phyloP scores from a whole-genome alignment of 2,113 vertebrate species.

The Danionella cerebrum region DNA sequence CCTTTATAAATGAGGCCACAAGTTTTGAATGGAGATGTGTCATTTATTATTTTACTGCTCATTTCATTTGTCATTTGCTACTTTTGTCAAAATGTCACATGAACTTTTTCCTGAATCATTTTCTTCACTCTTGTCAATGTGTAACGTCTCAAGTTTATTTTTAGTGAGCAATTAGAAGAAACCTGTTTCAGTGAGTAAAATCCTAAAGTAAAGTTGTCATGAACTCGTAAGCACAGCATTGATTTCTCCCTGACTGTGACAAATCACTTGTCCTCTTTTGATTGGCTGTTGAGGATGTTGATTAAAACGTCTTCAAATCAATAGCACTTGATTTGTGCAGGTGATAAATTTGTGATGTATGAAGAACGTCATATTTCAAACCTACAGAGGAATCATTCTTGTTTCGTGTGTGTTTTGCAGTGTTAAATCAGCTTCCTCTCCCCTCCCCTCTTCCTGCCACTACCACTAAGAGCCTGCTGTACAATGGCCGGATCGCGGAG shows the following conservation, averaged over 20 bases:
- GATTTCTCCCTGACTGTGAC: not conserved
- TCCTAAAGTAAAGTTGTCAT: too few relatives aligned
- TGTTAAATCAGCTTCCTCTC: slow-evolving; percentile 98
- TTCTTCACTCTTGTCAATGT: too few relatives aligned
- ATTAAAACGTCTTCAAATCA: not conserved
- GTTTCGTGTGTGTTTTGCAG: slow-evolving; percentile 51
- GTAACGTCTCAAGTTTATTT: too few relatives aligned
- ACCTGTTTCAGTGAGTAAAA: too few relatives aligned
- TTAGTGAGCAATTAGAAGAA: too few relatives aligned
- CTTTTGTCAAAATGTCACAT: too few relatives aligned
- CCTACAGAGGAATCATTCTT: not conserved
- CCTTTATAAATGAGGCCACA: too few relatives aligned
- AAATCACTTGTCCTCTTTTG: not conserved
- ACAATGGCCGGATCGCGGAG: slow-evolving; percentile 95
- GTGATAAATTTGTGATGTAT: not conserved
- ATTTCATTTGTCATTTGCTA: too few relatives aligned
- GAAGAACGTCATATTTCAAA: not conserved
- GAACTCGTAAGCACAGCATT: too few relatives aligned
- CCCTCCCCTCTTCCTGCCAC: slow-evolving; percentile 97
- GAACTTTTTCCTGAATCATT: too few relatives aligned
- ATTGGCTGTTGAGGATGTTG: not conserved
- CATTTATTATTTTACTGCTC: too few relatives aligned
- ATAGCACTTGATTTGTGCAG: not conserved
- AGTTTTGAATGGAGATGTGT: too few relatives aligned
- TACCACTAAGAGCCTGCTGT: slow-evolving; percentile 95